Evolutionary conservation across 2,113 vertebrate genomes (phyloP).

Genomic region (Trematomus loennbergii): DNA sequence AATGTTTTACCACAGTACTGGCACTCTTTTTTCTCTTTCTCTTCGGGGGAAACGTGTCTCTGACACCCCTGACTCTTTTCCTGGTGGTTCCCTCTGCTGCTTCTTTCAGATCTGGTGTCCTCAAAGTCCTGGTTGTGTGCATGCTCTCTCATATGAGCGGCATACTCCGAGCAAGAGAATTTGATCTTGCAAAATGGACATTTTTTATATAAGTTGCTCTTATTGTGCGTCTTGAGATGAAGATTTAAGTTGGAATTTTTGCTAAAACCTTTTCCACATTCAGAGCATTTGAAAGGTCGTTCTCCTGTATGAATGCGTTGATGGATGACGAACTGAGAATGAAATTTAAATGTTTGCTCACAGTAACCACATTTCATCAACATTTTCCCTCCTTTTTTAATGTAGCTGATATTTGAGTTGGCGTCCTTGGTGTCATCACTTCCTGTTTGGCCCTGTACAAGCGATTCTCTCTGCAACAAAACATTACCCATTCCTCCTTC

Average conservation of each 20-base stretch:
- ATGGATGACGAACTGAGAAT: slow-evolving; percentile 83
- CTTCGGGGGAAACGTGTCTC: background rate
- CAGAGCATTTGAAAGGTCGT: slow-evolving; percentile 79
- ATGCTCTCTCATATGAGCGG: slow-evolving; percentile 58
- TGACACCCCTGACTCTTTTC: background rate
- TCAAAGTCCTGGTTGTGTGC: background rate
- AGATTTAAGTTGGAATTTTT: slow-evolving; percentile 83
- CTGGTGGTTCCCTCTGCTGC: background rate
- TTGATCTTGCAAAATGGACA: slow-evolving; percentile 66
- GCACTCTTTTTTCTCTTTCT: slow-evolving; percentile 67
- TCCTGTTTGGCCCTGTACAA: background rate
- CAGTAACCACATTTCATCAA: slow-evolving; percentile 78
- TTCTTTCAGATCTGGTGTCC: slow-evolving; percentile 4
- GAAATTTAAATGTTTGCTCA: slow-evolving; percentile 73
- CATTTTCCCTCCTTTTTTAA: slow-evolving; percentile 63
- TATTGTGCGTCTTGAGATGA: slow-evolving; percentile 78
- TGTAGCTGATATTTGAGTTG: slow-evolving; percentile 2
- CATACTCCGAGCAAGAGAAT: slow-evolving; percentile 56
- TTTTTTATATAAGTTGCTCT: slow-evolving; percentile 51
- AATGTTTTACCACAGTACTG: slow-evolving; percentile 82
- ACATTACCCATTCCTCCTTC: slow-evolving; percentile 42
- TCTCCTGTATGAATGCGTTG: slow-evolving; percentile 84
- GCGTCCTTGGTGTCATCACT: background rate
- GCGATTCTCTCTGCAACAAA: background rate
- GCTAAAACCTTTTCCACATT: slow-evolving; percentile 82